Evolutionary conservation across 2,113 vertebrate genomes (phyloP).

Genomic region (Ranitomeya variabilis): DNA sequence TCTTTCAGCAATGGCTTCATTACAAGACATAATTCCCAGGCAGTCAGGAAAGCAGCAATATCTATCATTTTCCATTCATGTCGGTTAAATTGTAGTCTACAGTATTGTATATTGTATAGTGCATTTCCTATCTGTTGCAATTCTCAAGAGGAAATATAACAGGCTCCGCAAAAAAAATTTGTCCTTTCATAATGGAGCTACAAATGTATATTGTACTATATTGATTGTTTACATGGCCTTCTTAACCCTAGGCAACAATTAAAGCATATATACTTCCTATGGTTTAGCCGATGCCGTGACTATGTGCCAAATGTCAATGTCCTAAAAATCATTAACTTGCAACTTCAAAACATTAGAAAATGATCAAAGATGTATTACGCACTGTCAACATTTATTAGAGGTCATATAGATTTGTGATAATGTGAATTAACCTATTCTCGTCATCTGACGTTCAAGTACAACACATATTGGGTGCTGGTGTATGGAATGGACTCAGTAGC

Average conservation of each 20-base stretch:
- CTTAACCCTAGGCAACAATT: slow-evolving; percentile 47
- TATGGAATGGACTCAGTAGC: no score
- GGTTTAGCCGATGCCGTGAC: neutral
- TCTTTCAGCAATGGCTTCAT: neutral
- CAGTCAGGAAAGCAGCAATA: slow-evolving; percentile 19
- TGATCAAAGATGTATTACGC: neutral
- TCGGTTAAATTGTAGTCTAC: neutral
- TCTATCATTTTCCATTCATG: neutral
- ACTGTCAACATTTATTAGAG: neutral
- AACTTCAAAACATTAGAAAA: neutral
- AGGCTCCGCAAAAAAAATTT: slow-evolving; percentile 12
- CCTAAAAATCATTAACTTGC: neutral
- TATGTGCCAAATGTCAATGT: slow-evolving; percentile 31
- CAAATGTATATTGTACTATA: slow-evolving; percentile 34
- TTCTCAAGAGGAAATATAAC: slow-evolving; percentile 41
- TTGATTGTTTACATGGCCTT: slow-evolving; percentile 50
- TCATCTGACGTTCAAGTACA: no score
- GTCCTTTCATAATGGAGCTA: slow-evolving; percentile 11
- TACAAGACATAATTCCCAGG: slow-evolving; percentile 18
- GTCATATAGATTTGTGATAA: neutral
- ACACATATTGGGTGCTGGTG: no score
- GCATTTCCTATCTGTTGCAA: slow-evolving; percentile 36
- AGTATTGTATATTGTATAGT: slow-evolving; percentile 39
- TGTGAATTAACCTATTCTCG: no score
- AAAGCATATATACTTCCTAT: slow-evolving; percentile 44